Conservation (phyloP, 2,888 invertebrate genomes). For the Phyto melanocephala region DNA sequence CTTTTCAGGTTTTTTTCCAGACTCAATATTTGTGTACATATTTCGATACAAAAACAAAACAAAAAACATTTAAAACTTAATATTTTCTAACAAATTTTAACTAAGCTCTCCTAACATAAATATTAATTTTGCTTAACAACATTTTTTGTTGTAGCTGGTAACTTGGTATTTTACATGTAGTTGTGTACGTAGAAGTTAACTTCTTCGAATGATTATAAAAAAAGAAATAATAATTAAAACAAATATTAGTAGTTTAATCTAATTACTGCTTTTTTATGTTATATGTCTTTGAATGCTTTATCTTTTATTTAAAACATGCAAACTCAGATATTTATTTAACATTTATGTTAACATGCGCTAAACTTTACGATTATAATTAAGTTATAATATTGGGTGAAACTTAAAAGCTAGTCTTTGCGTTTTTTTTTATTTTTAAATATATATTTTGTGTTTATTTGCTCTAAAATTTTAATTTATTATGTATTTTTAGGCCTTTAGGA, state of each 20-base stretch:
- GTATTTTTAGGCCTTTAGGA: slow-evolving; percentile 39
- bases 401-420: slow-evolving; percentile 18
- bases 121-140: slow-evolving; percentile 42
- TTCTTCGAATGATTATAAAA: neutral
- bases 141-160: slow-evolving; percentile 6
- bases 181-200: slow-evolving; percentile 6
- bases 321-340: neutral
- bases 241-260: slow-evolving; percentile 22
- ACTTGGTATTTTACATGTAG: slow-evolving; percentile 42
- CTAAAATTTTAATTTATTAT: slow-evolving; percentile 29
- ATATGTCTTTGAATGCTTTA: slow-evolving; percentile 10
- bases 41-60: slow-evolving; percentile 12
- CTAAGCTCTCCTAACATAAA: slow-evolving; percentile 36
- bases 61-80: neutral
- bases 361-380: slow-evolving; percentile 10
- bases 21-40: slow-evolving; percentile 24
- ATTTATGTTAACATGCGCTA: neutral
- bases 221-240: slow-evolving; percentile 7
- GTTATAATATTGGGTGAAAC: neutral
- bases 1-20: slow-evolving; percentile 60
- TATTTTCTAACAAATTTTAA: slow-evolving; percentile 47
- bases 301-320: neutral
- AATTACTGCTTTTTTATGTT: slow-evolving; percentile 43
- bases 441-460: slow-evolving; percentile 62
- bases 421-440: slow-evolving; percentile 41